Percentiles rank a stretch among this genome's conserved stretches.
phyloP scores from a whole-genome alignment of 92 coral and sea anemone species.

The Heteractis magnifica region DNA sequence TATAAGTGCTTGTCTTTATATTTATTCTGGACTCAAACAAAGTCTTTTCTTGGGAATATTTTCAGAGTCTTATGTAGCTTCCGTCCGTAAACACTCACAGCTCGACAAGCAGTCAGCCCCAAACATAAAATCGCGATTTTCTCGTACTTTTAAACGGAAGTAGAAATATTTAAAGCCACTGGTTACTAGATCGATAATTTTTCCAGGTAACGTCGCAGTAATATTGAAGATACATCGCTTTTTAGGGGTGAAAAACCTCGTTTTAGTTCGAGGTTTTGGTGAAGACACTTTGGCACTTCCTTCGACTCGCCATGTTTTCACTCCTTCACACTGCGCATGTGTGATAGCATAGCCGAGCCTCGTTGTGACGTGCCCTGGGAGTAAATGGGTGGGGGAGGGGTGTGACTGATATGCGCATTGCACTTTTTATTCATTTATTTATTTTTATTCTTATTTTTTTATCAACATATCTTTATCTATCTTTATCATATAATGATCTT shows the following conservation, averaged over 20 bases:
- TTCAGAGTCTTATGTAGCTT: neutral
- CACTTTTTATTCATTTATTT: neutral
- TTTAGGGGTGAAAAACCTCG: conserved; percentile 14
- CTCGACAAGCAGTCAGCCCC: conserved; percentile 16
- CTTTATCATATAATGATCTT: too few relatives aligned
- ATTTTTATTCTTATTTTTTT: neutral
- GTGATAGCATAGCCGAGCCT: conserved; percentile 25
- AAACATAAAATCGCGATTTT: neutral
- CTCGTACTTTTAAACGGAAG: neutral
- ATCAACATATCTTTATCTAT: too few relatives aligned
- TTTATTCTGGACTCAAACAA: neutral
- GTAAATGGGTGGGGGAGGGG: conserved; percentile 36
- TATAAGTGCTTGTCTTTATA: neutral
- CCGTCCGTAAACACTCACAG: conserved; percentile 15
- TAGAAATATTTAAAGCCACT: neutral
- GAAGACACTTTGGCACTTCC: conserved; percentile 4
- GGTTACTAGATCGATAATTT: conserved; percentile 4
- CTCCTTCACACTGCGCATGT: conserved; percentile 39
- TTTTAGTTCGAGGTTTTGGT: neutral
- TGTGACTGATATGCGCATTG: conserved; percentile 14
- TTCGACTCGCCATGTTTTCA: conserved; percentile 32
- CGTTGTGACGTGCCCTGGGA: conserved; percentile 12
- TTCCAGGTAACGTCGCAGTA: conserved; percentile 5
- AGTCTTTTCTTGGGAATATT: conserved; percentile 3
- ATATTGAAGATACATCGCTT: conserved; percentile 28